Percentiles rank a stretch among this genome's conserved stretches.
Conservation (phyloP, 2,888 invertebrate genomes). For the Iphiclides podalirius region DNA sequence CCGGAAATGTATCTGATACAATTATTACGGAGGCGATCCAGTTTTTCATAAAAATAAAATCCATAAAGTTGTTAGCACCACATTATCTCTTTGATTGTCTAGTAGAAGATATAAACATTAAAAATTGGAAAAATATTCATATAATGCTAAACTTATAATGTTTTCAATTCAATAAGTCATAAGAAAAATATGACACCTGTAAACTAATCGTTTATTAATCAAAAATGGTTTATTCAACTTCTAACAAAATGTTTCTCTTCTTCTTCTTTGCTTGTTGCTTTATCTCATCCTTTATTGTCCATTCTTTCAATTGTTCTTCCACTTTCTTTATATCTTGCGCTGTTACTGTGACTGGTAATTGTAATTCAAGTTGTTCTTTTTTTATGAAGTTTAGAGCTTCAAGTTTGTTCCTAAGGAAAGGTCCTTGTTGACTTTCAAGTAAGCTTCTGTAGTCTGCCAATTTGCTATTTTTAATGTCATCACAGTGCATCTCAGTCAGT, state of each 20-base stretch:
- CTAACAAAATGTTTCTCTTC: conserved; percentile 54
- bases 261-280: conserved; percentile 64
- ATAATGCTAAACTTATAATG: too few relatives aligned
- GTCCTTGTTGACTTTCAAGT: conserved; percentile 85
- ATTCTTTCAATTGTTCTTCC: conserved; percentile 76
- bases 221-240: conserved; percentile 28
- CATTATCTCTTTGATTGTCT: too few relatives aligned
- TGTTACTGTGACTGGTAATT: conserved; percentile 82
- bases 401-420: conserved; percentile 86
- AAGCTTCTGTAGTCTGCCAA: conserved; percentile 82
- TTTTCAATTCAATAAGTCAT: too few relatives aligned
- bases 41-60: too few relatives aligned
- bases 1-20: too few relatives aligned
- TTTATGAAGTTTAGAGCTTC: conserved; percentile 86
- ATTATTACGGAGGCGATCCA: too few relatives aligned
- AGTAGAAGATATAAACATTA: too few relatives aligned
- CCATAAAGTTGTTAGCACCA: too few relatives aligned
- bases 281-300: conserved; percentile 59
- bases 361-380: conserved; percentile 85
- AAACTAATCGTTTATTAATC: conserved; percentile 32
- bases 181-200: conserved; percentile 12
- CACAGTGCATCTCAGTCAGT: conserved; percentile 86
- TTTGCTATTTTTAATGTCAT: conserved; percentile 82
- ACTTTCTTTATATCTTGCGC: conserved; percentile 84
- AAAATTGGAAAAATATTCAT: neutral